Conservation (phyloP, 1,140 invertebrate species). For the Neelides sp. region DNA sequence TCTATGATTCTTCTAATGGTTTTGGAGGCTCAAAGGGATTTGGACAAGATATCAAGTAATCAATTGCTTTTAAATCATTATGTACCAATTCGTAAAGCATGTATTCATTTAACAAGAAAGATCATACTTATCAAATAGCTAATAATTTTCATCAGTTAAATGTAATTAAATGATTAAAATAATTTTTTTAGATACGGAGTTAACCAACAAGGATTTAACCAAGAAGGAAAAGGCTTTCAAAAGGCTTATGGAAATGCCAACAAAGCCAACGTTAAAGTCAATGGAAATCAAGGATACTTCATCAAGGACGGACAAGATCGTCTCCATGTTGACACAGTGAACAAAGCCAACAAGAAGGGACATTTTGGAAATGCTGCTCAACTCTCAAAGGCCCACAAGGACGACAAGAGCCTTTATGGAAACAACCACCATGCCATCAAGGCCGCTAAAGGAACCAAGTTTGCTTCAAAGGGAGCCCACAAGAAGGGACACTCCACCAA, state of each 20-base stretch:
- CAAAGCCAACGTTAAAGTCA: constrained; percentile 4
- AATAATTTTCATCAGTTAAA: not conserved
- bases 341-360: constrained; percentile 28
- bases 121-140: too few species aligned
- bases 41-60: constrained; percentile 17
- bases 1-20: constrained; percentile 2
- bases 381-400: constrained; percentile 23
- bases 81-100: too few species aligned
- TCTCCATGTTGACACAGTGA: constrained; percentile 18
- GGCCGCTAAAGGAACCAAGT: constrained; percentile 18
- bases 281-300: constrained; percentile 17
- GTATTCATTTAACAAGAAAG: too few species aligned
- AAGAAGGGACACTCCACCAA: constrained; percentile 30
- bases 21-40: constrained; percentile 13
- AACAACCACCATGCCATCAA: constrained; percentile 27
- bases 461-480: constrained; percentile 24
- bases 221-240: constrained; percentile 15
- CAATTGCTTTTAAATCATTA: too few species aligned
- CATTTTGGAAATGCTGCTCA: constrained; percentile 19
- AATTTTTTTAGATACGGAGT: constrained; percentile 14
- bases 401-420: constrained; percentile 14
- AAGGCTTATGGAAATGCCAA: constrained; percentile 9
- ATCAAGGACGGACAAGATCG: not conserved
- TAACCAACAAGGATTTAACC: constrained; percentile 19
- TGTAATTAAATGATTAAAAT: not conserved